These are phyloP conservation scores for Diachrysia chrysitis DNA, from an alignment of 2,888 invertebrate genomes.

Conservation along the genomic window DNA sequence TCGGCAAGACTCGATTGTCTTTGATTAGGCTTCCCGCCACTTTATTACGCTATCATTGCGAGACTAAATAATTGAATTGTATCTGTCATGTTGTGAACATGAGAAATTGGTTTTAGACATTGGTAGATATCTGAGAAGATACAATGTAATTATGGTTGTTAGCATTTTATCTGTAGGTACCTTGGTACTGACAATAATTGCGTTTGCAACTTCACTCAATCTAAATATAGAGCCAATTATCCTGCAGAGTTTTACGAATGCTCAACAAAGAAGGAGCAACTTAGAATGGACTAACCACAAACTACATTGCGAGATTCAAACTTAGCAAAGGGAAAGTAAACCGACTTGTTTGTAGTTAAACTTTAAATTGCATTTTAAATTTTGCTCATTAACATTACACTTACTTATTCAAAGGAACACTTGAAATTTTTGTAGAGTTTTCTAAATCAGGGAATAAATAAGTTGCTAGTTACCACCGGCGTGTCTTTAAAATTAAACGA, in stretches of 20 bases:
- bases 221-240: slow-evolving; percentile 70
- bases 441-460: slow-evolving; percentile 47
- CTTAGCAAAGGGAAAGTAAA: slow-evolving; percentile 84
- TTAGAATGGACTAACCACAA: slow-evolving; percentile 77
- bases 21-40: slow-evolving; percentile 62
- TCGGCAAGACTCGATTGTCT: slow-evolving; percentile 59
- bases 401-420: slow-evolving; percentile 61
- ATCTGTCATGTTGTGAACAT: slow-evolving; percentile 35
- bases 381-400: slow-evolving; percentile 80
- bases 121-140: neutral
- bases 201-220: slow-evolving; percentile 25
- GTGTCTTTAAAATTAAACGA: slow-evolving; percentile 24
- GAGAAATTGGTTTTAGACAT: slow-evolving; percentile 25
- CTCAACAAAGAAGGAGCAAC: slow-evolving; percentile 74
- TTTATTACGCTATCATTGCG: slow-evolving; percentile 49
- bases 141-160: slow-evolving; percentile 14
- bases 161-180: slow-evolving; percentile 5
- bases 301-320: slow-evolving; percentile 77
- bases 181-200: slow-evolving; percentile 6
- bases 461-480: slow-evolving; percentile 17
- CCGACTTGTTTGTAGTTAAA: slow-evolving; percentile 80
- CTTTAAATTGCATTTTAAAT: slow-evolving; percentile 88
- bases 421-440: slow-evolving; percentile 63
- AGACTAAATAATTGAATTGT: slow-evolving; percentile 51
- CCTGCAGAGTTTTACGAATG: slow-evolving; percentile 67